A percentile compares a stretch with the other conserved stretches of the same genome.
Evolutionary conservation across 2,888 invertebrate species (phyloP).

Genomic region (Pherbina coryleti): DNA sequence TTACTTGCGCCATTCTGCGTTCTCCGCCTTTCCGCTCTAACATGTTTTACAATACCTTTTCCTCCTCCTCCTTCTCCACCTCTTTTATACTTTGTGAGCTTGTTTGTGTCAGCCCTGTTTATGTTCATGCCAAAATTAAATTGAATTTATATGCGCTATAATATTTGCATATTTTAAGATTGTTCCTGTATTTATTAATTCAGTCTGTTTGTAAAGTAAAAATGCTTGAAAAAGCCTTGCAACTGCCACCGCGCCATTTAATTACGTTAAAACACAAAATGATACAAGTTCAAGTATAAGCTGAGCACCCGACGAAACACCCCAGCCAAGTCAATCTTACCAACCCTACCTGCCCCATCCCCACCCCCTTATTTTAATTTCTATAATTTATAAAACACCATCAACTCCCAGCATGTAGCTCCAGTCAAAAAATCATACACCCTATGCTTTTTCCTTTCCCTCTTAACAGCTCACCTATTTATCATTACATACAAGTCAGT

Average conservation of each 20-base stretch:
- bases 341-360: neutral
- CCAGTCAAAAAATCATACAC: neutral
- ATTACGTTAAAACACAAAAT: neutral
- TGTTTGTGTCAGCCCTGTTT: too few relatives aligned
- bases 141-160: neutral
- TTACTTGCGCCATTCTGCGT: too few relatives aligned
- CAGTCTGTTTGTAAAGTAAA: neutral
- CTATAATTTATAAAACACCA: neutral
- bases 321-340: neutral
- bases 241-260: neutral
- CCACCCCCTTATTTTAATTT: neutral
- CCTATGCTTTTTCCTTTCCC: neutral
- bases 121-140: neutral
- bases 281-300: neutral
- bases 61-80: too few relatives aligned
- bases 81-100: too few relatives aligned
- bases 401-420: neutral
- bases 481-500: neutral
- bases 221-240: neutral
- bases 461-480: neutral
- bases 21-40: too few relatives aligned
- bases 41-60: too few relatives aligned
- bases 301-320: neutral
- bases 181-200: neutral
- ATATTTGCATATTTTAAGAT: slow-evolving; percentile 1